A percentile compares a stretch with the other conserved stretches of the same genome.
phyloP scores from a whole-genome alignment of 35 echinoderm and acorn worm species.

The Eucidaris tribuloides region DNA sequence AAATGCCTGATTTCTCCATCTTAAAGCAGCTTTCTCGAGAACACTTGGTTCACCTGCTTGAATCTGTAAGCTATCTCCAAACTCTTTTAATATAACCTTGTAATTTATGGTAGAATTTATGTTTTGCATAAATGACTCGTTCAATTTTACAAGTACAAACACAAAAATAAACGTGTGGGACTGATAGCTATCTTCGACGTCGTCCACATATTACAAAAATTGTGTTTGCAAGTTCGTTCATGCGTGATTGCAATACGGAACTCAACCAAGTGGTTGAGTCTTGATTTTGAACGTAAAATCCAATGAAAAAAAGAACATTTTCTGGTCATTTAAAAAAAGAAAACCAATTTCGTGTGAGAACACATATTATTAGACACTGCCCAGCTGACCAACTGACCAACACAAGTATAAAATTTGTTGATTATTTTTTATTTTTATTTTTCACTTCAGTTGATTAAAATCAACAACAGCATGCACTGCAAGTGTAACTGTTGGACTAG shows the following conservation, averaged over 20 bases:
- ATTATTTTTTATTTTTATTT: too few species aligned
- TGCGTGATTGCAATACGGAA: too few species aligned
- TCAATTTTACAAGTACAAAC: background rate
- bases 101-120: background rate
- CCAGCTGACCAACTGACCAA: too few species aligned
- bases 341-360: too few species aligned
- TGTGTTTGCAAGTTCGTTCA: background rate
- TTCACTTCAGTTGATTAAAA: too few species aligned
- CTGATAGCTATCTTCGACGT: background rate
- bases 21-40: constrained; percentile 61
- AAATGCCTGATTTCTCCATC: constrained; percentile 57
- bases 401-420: too few species aligned
- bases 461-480: too few species aligned
- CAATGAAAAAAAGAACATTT: background rate
- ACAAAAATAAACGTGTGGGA: background rate
- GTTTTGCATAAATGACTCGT: background rate
- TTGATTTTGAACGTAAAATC: background rate
- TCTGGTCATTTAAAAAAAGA: background rate
- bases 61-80: constrained; percentile 54
- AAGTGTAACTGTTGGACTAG: too few species aligned
- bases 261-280: too few species aligned
- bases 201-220: background rate
- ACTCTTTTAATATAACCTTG: background rate
- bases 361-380: too few species aligned
- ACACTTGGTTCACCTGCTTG: constrained; percentile 75